A percentile compares a stretch with the other conserved stretches of the same genome.
phyloP scores from a whole-genome alignment of 2,113 vertebrate genomes.

The Dasyprocta punctata region DNA sequence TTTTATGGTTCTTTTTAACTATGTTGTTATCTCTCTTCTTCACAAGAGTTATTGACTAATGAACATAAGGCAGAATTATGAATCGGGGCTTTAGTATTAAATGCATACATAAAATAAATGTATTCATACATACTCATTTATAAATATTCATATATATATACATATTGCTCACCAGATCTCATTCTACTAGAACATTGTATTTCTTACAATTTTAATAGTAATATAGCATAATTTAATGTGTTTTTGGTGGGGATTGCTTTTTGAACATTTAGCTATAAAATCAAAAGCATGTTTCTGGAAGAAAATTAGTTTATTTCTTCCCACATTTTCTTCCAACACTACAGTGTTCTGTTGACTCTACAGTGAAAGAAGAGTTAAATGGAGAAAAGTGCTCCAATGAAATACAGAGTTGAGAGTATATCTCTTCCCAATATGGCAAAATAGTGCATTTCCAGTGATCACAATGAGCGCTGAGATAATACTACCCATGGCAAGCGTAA shows the following conservation, averaged over 20 bases:
- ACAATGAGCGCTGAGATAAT: background rate
- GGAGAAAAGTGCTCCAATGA: background rate
- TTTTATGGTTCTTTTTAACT: background rate
- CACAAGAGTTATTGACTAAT: slow-evolving; percentile 1
- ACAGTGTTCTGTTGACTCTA: background rate
- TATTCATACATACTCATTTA: background rate
- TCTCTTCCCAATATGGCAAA: background rate
- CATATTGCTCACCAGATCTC: background rate
- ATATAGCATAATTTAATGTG: background rate
- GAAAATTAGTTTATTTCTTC: background rate
- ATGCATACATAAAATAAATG: background rate
- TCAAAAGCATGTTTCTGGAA: background rate
- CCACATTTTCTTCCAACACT: background rate
- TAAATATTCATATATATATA: background rate
- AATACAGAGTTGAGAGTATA: background rate
- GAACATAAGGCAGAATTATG: background rate
- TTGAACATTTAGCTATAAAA: background rate
- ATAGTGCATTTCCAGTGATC: background rate
- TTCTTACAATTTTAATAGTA: background rate
- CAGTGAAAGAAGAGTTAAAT: background rate
- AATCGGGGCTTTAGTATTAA: background rate
- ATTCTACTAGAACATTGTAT: background rate
- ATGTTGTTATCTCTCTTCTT: background rate
- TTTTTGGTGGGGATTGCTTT: background rate
- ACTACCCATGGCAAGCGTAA: background rate